A percentile compares a stretch with the other conserved stretches of the same genome.
phyloP scores from a whole-genome alignment of 1,140 invertebrate species.

The Coptotermes formosanus region DNA sequence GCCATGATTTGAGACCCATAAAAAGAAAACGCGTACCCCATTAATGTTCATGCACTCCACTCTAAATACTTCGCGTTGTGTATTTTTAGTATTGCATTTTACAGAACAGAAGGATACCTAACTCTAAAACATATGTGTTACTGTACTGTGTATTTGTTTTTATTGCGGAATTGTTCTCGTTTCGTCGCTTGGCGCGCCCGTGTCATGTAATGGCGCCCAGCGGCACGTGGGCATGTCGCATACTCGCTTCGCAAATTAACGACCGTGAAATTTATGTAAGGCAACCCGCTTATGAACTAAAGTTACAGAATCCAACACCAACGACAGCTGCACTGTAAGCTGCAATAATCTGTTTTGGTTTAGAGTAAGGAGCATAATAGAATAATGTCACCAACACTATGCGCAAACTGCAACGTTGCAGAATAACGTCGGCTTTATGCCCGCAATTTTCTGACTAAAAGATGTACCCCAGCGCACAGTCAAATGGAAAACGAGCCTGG shows the following conservation, averaged over 20 bases:
- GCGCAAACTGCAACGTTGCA: background rate
- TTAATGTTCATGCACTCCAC: background rate
- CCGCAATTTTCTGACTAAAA: background rate
- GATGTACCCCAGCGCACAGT: background rate
- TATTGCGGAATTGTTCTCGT: background rate
- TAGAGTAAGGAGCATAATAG: background rate
- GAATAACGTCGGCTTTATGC: background rate
- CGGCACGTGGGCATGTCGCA: background rate
- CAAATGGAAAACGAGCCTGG: no score
- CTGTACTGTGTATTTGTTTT: no score
- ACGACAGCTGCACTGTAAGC: background rate
- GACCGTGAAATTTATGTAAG: conserved; percentile 15
- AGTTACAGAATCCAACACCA: background rate
- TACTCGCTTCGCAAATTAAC: background rate
- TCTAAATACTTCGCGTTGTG: background rate
- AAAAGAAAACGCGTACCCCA: background rate
- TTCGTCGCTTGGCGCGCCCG: background rate
- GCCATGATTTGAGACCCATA: background rate
- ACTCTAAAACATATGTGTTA: no score
- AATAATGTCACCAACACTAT: no score
- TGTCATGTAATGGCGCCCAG: background rate
- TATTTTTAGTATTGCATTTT: background rate
- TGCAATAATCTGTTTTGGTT: background rate
- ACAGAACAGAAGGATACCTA: background rate
- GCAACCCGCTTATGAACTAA: background rate